Evolutionary conservation across 2,113 vertebrate genomes (phyloP), one percentile per base, ranked within the genome.

Genomic region (Cephalopholis sonnerati): DNA sequence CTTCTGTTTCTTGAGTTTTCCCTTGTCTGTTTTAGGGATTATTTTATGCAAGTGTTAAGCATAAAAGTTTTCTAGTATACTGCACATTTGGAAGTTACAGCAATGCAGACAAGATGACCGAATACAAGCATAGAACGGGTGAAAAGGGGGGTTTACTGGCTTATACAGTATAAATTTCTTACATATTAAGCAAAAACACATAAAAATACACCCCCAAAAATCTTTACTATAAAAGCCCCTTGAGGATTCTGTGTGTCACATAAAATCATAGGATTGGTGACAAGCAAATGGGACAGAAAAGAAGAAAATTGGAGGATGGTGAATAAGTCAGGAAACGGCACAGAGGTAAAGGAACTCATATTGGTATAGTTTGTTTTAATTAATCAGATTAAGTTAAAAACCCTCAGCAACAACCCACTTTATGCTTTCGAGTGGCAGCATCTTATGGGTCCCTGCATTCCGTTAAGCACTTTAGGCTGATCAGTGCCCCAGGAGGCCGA

Each of bases 391-490:
- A 93, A 90, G 81, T 88, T 87, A 88, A 72, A 89, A 53, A 74
- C 50, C 57, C 68, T 90, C 77, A 87, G 86, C 89, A 73, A 83
- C 66, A 82, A 50, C 90, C 82, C 87, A 94, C 91, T 91, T 94
- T 81, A 80, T 91, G 83, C 80, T 94, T 95, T 93, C 81, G 79
- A 94, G 91, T 93, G 92, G 91, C 92, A 91, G 84, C 87, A 90
- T 93, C 89, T 93, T 91, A 73, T 88, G 79, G 89, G 81, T 85
- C 90, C 90, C 94, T 95, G 94, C 86, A 89, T 93, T 77, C 39
- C 69, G 81, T 95, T 96, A 97, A 96, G 94, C 84, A 93, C 93
- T 95, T 88, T 88, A 91, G 89, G 92, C 91, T 88, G 84, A 95
- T 94, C 91, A 82, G 94, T 94, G 95, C 92, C 92, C 87, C 89